Evolutionary conservation across 2,113 vertebrate species (phyloP).

Genomic region (Gymnorhina tibicen): DNA sequence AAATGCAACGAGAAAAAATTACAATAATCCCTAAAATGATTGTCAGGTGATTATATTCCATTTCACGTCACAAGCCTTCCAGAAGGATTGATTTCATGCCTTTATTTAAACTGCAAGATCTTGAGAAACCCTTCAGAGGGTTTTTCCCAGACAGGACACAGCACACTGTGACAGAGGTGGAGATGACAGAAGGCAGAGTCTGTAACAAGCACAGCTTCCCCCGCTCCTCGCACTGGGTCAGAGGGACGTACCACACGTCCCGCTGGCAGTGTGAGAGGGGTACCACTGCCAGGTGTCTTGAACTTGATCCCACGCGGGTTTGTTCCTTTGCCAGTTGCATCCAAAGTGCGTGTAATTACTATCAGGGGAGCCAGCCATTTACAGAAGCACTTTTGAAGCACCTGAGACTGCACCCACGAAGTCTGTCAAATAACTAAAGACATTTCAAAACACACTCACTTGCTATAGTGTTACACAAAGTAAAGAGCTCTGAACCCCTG

Average conservation of each 20-base stretch:
- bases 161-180: background rate
- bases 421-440: background rate
- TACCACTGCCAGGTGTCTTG: background rate
- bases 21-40: background rate
- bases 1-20: background rate
- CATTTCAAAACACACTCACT: background rate
- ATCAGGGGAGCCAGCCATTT: background rate
- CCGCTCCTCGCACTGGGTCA: background rate
- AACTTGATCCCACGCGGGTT: background rate
- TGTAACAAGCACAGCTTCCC: background rate
- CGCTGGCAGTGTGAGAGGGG: accelerated
- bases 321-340: background rate
- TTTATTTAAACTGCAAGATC: background rate
- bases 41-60: background rate
- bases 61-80: background rate
- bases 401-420: background rate
- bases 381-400: background rate
- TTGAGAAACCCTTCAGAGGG: background rate
- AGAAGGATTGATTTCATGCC: background rate
- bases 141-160: background rate
- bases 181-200: background rate
- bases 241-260: background rate
- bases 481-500: background rate
- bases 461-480: background rate
- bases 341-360: background rate